Evolutionary conservation across 2,888 invertebrate genomes (phyloP).

Genomic region (Drosophila heteroneura): DNA sequence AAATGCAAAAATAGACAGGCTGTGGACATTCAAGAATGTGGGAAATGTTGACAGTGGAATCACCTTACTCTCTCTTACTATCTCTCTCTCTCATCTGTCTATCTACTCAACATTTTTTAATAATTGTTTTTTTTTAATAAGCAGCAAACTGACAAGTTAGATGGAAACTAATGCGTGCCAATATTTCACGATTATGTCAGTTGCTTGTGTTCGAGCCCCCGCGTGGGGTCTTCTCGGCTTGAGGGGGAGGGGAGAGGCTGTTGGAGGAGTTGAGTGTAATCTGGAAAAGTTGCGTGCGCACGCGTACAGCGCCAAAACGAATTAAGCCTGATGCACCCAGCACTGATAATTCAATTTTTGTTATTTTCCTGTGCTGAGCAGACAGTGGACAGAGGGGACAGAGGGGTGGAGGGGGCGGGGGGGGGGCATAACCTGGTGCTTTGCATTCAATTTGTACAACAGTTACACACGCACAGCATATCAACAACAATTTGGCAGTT

Average conservation of each 20-base stretch:
- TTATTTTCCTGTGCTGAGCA: constrained; percentile 24
- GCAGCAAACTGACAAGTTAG: constrained; percentile 22
- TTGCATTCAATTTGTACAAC: constrained; percentile 75
- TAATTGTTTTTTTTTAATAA: neutral
- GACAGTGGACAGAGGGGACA: neutral
- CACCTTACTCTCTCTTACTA: neutral
- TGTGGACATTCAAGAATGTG: neutral
- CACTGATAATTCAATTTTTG: constrained; percentile 84
- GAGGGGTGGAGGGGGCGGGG: neutral
- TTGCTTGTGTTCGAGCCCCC: constrained; percentile 69
- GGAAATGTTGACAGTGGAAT: neutral
- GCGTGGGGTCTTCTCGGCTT: constrained; percentile 53
- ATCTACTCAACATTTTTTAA: neutral
- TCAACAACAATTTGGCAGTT: constrained; percentile 79
- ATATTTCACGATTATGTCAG: constrained; percentile 84
- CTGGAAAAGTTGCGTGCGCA: constrained; percentile 80
- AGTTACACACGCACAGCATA: constrained; percentile 65
- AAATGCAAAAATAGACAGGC: neutral
- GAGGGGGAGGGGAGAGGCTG: neutral
- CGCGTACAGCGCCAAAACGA: constrained; percentile 84
- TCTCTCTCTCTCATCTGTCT: neutral
- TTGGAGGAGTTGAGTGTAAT: constrained; percentile 13
- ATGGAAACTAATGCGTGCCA: constrained; percentile 71
- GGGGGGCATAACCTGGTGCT: constrained; percentile 13
- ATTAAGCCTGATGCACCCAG: constrained; percentile 80